Percentiles rank a stretch among this genome's conserved stretches.
These are phyloP conservation scores for Cristatella mucedo DNA, from an alignment of 2,888 invertebrate genomes.

Conservation along the genomic window DNA sequence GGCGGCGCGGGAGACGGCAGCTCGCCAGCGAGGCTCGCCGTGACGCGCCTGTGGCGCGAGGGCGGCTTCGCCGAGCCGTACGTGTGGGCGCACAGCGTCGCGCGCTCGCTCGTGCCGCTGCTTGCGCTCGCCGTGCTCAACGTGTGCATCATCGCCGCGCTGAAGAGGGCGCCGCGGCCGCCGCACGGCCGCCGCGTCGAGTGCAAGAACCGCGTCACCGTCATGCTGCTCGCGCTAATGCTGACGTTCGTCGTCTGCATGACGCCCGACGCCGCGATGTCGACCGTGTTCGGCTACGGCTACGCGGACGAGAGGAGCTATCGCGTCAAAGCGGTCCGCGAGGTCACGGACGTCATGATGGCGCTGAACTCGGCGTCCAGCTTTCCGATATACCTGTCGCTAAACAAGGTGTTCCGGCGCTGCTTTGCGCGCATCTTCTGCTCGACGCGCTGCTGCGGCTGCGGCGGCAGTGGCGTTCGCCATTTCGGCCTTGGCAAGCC, in stretches of 20 bases:
- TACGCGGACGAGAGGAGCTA: slow-evolving; percentile 29
- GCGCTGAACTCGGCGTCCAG: slow-evolving; percentile 33
- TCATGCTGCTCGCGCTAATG: slow-evolving; percentile 33
- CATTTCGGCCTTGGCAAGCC: too few relatives aligned
- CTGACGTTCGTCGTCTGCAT: slow-evolving; percentile 33
- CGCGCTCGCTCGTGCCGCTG: slow-evolving; percentile 31
- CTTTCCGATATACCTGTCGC: slow-evolving; percentile 30
- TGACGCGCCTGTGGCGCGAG: slow-evolving; percentile 22
- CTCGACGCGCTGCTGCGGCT: too few relatives aligned
- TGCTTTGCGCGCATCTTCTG: slow-evolving; percentile 27
- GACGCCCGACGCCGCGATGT: slow-evolving; percentile 35
- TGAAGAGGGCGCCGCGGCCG: slow-evolving; percentile 20
- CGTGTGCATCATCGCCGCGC: slow-evolving; percentile 26
- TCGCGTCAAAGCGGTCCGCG: slow-evolving; percentile 29
- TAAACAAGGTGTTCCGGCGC: slow-evolving; percentile 29
- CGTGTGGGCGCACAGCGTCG: slow-evolving; percentile 27
- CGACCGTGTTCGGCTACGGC: slow-evolving; percentile 32
- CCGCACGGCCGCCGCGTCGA: slow-evolving; percentile 19
- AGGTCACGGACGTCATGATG: slow-evolving; percentile 33
- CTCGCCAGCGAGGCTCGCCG: too few relatives aligned
- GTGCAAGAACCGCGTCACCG: slow-evolving; percentile 30
- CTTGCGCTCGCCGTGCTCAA: slow-evolving; percentile 27
- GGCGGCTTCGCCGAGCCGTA: slow-evolving; percentile 25
- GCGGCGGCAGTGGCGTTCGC: too few relatives aligned
- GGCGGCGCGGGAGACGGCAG: too few relatives aligned